A percentile compares a stretch with the other conserved stretches of the same genome.
These are phyloP conservation scores for Dicranocentrus wangi DNA, from an alignment of 2,888 invertebrate species.

Conservation along the genomic window DNA sequence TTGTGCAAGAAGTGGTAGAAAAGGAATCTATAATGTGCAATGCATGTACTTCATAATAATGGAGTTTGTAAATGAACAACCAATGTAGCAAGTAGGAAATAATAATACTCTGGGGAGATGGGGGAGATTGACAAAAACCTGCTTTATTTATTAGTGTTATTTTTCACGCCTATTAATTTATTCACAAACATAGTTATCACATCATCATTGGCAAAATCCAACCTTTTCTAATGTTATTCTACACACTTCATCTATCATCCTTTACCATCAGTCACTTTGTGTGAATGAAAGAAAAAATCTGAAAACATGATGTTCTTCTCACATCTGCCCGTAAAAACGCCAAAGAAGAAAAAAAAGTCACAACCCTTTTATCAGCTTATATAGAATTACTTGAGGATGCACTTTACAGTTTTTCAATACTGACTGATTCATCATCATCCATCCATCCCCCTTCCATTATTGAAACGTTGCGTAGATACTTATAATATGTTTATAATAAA, in stretches of 20 bases:
- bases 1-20: too few relatives aligned
- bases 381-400: too few relatives aligned
- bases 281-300: neutral
- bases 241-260: slow-evolving; percentile 3
- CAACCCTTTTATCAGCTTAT: slow-evolving; percentile 8
- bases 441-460: too few relatives aligned
- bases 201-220: slow-evolving; percentile 25
- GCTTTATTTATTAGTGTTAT: slow-evolving; percentile 45
- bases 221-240: neutral
- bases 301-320: slow-evolving; percentile 4
- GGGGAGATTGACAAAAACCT: neutral
- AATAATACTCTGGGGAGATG: neutral
- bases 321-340: slow-evolving; percentile 15
- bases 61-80: too few relatives aligned
- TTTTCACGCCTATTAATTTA: slow-evolving; percentile 58
- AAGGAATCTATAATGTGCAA: too few relatives aligned
- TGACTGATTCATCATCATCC: too few relatives aligned
- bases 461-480: too few relatives aligned
- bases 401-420: slow-evolving; percentile 15
- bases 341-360: slow-evolving; percentile 13
- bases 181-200: slow-evolving; percentile 47
- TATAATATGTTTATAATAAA: too few relatives aligned
- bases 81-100: too few relatives aligned
- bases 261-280: neutral
- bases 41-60: too few relatives aligned